Conservation (phyloP, 1,140 invertebrate genomes). For the Drosophila sturtevanti region DNA sequence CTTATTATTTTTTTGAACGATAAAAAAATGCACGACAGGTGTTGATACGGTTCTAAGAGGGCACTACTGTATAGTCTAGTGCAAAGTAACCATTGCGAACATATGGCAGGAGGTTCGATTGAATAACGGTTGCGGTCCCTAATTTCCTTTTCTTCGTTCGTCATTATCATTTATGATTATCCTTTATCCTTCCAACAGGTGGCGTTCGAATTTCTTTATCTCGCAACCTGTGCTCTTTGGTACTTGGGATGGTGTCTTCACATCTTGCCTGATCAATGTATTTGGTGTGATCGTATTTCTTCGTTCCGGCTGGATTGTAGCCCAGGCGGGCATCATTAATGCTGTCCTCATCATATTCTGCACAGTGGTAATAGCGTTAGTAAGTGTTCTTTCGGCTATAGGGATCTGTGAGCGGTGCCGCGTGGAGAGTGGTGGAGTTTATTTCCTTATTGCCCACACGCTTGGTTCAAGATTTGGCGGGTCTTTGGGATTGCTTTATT, state of each 20-base stretch:
- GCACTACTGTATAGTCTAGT: not conserved
- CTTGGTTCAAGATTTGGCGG: slow-evolving; percentile 96
- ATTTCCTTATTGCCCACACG: slow-evolving; percentile 96
- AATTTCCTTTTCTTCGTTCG: not conserved
- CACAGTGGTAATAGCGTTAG: slow-evolving; percentile 92
- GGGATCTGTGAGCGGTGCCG: slow-evolving; percentile 97
- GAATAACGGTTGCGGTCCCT: not conserved
- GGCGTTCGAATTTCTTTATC: slow-evolving; percentile 96
- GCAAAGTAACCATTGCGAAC: not conserved
- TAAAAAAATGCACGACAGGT: too few species aligned
- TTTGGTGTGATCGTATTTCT: slow-evolving; percentile 98
- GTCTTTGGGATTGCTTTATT: slow-evolving; percentile 95
- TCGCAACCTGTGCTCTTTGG: slow-evolving; percentile 97
- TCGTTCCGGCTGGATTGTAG: slow-evolving; percentile 98
- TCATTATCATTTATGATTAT: not conserved
- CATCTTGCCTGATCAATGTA: slow-evolving; percentile 96
- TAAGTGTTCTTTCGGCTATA: slow-evolving; percentile 96
- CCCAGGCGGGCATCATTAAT: slow-evolving; percentile 94
- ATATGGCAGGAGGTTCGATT: not conserved
- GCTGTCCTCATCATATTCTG: slow-evolving; percentile 94
- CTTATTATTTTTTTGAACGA: too few species aligned
- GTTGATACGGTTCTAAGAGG: too few species aligned
- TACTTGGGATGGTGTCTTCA: slow-evolving; percentile 96
- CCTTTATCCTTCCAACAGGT: slow-evolving; percentile 85
- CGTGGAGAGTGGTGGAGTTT: slow-evolving; percentile 97